A percentile compares a stretch with the other conserved stretches of the same genome.
These are phyloP conservation scores for Sinocyclocheilus anophthalmus DNA, from an alignment of 2,113 vertebrate species.

Conservation along the genomic window DNA sequence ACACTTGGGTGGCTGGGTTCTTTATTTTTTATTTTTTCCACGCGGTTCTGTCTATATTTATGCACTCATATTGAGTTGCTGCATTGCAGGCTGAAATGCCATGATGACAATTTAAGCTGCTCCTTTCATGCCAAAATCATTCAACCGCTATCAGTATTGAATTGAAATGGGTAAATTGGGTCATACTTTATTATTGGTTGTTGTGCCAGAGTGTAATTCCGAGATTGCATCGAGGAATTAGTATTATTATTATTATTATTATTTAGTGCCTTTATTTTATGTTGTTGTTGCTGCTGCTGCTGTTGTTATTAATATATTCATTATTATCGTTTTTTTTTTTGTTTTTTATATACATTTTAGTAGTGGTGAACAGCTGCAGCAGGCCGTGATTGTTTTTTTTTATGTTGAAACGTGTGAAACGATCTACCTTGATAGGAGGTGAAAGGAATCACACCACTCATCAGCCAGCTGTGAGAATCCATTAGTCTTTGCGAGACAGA, in stretches of 20 bases:
- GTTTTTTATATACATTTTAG: too few species aligned
- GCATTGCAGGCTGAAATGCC: conserved; percentile 62
- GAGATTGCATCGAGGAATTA: conserved; percentile 27
- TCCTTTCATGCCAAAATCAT: conserved; percentile 48
- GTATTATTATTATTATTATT: conserved; percentile 26
- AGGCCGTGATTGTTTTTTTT: neutral
- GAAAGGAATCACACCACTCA: conserved; percentile 20
- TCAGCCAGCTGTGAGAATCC: conserved; percentile 22
- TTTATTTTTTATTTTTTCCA: conserved; percentile 52
- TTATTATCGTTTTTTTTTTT: neutral
- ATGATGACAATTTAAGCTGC: conserved; percentile 61
- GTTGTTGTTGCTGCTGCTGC: neutral
- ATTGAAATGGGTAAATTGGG: conserved; percentile 68
- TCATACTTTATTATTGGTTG: conserved; percentile 68
- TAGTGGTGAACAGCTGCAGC: neutral
- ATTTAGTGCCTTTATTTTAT: neutral
- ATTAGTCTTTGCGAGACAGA: conserved; percentile 1
- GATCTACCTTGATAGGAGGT: conserved; percentile 1
- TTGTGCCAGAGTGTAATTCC: conserved; percentile 68
- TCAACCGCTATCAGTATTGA: too few species aligned
- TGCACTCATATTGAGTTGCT: conserved; percentile 59
- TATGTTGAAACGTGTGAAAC: neutral
- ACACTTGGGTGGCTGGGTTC: conserved; percentile 44
- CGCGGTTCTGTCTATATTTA: conserved; percentile 54
- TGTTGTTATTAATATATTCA: neutral